phyloP scores from a whole-genome alignment of 2,888 invertebrate genomes.

The Phyllotreta striolata region DNA sequence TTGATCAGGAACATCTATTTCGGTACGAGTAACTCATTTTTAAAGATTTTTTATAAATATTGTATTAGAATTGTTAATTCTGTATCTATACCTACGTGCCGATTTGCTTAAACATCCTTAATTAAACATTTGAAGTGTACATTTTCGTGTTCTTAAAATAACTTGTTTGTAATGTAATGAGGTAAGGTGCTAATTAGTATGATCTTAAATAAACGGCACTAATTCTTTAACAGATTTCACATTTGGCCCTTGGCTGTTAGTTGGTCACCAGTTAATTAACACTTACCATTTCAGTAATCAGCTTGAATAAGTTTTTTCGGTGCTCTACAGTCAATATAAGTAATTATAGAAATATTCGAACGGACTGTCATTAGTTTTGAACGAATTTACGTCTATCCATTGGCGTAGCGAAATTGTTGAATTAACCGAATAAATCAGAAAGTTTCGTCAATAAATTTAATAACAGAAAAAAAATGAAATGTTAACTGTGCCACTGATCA shows the following conservation, averaged over 20 bases:
- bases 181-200: slow-evolving; percentile 22
- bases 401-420: not conserved
- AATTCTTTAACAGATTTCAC: slow-evolving; percentile 32
- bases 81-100: not conserved
- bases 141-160: slow-evolving; percentile 12
- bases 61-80: not conserved
- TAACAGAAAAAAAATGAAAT: not conserved
- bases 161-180: slow-evolving; percentile 25
- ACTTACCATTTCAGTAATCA: slow-evolving; percentile 44
- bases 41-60: too few relatives aligned
- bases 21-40: too few relatives aligned
- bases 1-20: too few relatives aligned
- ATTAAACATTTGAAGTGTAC: not conserved
- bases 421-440: too few relatives aligned
- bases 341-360: slow-evolving; percentile 33
- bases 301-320: slow-evolving; percentile 33
- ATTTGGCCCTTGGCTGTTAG: slow-evolving; percentile 28
- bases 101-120: slow-evolving; percentile 1
- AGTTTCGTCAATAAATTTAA: too few relatives aligned
- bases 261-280: slow-evolving; percentile 42
- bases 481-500: slow-evolving; percentile 38
- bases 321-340: slow-evolving; percentile 35
- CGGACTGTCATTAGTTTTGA: slow-evolving; percentile 51
- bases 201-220: slow-evolving; percentile 19
- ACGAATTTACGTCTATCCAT: slow-evolving; percentile 51